phyloP scores from a whole-genome alignment of 2,888 invertebrate genomes.

The Bellardia bayeri region DNA sequence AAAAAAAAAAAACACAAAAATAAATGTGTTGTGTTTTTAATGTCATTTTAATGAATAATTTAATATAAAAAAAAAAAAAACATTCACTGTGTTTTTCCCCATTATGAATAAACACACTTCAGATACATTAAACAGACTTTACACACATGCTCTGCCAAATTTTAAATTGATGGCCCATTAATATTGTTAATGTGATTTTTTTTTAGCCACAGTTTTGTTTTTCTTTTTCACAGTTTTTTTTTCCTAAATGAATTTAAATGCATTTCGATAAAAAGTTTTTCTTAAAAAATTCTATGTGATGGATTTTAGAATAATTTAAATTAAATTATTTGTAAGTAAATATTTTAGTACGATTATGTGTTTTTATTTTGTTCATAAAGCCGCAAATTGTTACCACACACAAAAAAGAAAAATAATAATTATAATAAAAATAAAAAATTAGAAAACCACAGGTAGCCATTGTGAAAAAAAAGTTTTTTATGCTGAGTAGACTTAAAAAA shows the following conservation, averaged over 20 bases:
- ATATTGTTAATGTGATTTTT: slow-evolving; percentile 36
- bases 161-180: slow-evolving; percentile 49
- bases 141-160: slow-evolving; percentile 25
- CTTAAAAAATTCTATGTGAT: slow-evolving; percentile 10
- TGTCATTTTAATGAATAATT: slow-evolving; percentile 65
- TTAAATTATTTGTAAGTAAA: slow-evolving; percentile 43
- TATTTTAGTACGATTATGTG: slow-evolving; percentile 12
- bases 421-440: not conserved
- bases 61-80: slow-evolving; percentile 32
- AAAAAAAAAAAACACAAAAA: slow-evolving; percentile 3
- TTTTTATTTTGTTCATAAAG: slow-evolving; percentile 6
- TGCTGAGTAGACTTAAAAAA: not conserved
- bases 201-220: slow-evolving; percentile 5
- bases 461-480: not conserved
- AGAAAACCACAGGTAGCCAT: slow-evolving; percentile 10
- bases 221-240: slow-evolving; percentile 6
- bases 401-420: not conserved
- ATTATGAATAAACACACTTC: not conserved
- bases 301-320: slow-evolving; percentile 52
- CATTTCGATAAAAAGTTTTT: slow-evolving; percentile 10
- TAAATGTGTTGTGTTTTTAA: slow-evolving; percentile 43
- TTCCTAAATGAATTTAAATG: slow-evolving; percentile 15
- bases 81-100: not conserved
- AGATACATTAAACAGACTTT: not conserved
- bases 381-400: not conserved